Conservation (phyloP, 1,140 invertebrate species). For the Drosophila pruinosa region DNA sequence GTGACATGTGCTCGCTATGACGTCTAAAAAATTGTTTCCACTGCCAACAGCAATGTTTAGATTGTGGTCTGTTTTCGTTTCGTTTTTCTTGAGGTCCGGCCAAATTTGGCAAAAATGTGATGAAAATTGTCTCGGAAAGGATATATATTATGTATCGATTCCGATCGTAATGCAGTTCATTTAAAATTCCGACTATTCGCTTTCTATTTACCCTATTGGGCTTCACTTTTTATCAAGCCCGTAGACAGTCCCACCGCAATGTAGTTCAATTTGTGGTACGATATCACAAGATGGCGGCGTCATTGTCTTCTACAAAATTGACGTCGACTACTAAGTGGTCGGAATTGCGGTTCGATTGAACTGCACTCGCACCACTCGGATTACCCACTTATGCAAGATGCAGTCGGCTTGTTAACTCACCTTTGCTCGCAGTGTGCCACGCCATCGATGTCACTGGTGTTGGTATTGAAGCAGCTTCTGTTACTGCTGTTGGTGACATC, state of each 20-base stretch:
- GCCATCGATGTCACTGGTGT: slow-evolving; percentile 10
- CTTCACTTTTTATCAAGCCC: slow-evolving; percentile 32
- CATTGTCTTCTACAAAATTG: slow-evolving; percentile 24
- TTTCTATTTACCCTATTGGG: slow-evolving; percentile 21
- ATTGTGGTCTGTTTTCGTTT: slow-evolving; percentile 26
- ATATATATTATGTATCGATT: slow-evolving; percentile 3
- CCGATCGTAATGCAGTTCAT: slow-evolving; percentile 1
- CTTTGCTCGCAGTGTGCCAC: slow-evolving; percentile 57
- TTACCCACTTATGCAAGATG: slow-evolving; percentile 50
- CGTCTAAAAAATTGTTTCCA: slow-evolving; percentile 47
- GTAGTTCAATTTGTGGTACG: slow-evolving; percentile 65
- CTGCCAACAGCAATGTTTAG: slow-evolving; percentile 60
- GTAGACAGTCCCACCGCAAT: slow-evolving; percentile 33
- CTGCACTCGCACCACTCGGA: background rate
- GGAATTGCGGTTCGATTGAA: slow-evolving; percentile 5
- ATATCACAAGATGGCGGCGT: slow-evolving; percentile 25
- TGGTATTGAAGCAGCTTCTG: slow-evolving; percentile 8
- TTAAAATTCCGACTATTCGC: background rate
- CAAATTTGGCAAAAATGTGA: slow-evolving; percentile 23
- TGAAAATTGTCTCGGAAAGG: background rate
- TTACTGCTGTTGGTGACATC: slow-evolving; percentile 42
- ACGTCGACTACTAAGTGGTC: slow-evolving; percentile 44
- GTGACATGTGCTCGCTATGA: slow-evolving; percentile 63
- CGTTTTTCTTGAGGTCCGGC: slow-evolving; percentile 22
- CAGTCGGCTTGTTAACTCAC: slow-evolving; percentile 39